A percentile compares a stretch with the other conserved stretches of the same genome.
These are phyloP conservation scores for Cybosia mesomella DNA, from an alignment of 2,888 invertebrate genomes.

Conservation along the genomic window DNA sequence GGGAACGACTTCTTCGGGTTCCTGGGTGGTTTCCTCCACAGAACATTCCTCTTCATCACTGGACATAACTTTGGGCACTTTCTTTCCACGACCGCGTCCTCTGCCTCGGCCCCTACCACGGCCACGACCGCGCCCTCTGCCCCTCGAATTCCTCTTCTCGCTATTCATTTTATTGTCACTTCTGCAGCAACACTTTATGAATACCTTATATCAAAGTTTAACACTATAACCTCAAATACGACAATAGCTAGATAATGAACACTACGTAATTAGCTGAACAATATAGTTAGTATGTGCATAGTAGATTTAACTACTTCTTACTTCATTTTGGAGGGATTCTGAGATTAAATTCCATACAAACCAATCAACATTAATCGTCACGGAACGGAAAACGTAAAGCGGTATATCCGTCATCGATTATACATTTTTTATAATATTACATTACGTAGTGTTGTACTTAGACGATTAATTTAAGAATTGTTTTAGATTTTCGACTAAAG, in stretches of 20 bases:
- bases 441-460: slow-evolving; percentile 28
- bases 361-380: slow-evolving; percentile 31
- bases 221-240: slow-evolving; percentile 40
- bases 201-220: slow-evolving; percentile 24
- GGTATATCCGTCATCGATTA: slow-evolving; percentile 38
- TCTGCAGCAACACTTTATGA: slow-evolving; percentile 2
- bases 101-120: slow-evolving; percentile 92
- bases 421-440: no score
- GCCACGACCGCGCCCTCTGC: slow-evolving; percentile 92
- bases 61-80: slow-evolving; percentile 90
- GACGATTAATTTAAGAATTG: background rate
- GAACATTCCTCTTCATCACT: slow-evolving; percentile 87
- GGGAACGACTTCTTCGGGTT: slow-evolving; percentile 78
- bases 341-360: slow-evolving; percentile 23
- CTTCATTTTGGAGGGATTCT: slow-evolving; percentile 32
- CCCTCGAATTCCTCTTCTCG: slow-evolving; percentile 89
- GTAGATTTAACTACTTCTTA: background rate
- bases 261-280: background rate
- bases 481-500: background rate
- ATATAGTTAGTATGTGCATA: background rate
- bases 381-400: no score
- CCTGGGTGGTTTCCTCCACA: slow-evolving; percentile 83
- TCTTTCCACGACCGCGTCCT: slow-evolving; percentile 91
- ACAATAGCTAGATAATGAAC: slow-evolving; percentile 14
- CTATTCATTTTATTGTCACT: slow-evolving; percentile 70